A percentile compares a stretch with the other conserved stretches of the same genome.
Conservation (phyloP, 2,797 vertebrate species). For the Tangara arthus region DNA sequence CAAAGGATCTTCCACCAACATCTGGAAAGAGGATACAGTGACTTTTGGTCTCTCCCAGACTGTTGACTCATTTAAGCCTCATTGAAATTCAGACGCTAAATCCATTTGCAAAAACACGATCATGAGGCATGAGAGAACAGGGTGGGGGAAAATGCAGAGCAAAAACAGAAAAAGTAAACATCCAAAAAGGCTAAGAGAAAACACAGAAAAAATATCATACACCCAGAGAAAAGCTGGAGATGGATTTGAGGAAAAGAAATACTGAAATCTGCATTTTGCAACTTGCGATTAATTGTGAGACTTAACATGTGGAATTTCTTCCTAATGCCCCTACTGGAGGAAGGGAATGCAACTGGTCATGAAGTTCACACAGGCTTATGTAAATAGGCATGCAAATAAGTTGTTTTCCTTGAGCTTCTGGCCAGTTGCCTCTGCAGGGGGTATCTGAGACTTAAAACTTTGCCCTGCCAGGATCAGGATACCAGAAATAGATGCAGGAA, state of each 20-base stretch:
- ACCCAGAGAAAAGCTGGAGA: neutral
- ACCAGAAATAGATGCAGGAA: conserved; percentile 19
- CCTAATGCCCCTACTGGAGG: conserved; percentile 33
- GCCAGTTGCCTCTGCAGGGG: conserved; percentile 30
- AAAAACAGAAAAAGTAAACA: conserved; percentile 32
- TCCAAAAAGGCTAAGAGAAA: neutral
- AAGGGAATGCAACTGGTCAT: conserved; percentile 52
- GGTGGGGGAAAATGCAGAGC: neutral
- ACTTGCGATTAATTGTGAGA: conserved; percentile 40
- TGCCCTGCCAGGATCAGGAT: neutral
- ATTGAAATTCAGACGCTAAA: conserved; percentile 47
- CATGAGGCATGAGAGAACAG: neutral
- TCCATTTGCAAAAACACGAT: conserved; percentile 14
- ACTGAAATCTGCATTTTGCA: neutral
- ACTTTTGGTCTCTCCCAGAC: conserved; percentile 48
- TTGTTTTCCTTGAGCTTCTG: conserved; percentile 54
- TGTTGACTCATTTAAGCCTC: conserved; percentile 29
- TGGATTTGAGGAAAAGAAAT: neutral
- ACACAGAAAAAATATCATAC: neutral
- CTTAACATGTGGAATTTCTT: conserved; percentile 45
- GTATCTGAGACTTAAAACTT: conserved; percentile 17
- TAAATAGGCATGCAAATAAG: conserved; percentile 47
- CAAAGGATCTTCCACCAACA: conserved; percentile 43
- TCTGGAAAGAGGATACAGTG: conserved; percentile 30
- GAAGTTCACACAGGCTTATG: conserved; percentile 65